Conservation (phyloP, 2,888 invertebrate genomes). For the Esperia sulphurella region DNA sequence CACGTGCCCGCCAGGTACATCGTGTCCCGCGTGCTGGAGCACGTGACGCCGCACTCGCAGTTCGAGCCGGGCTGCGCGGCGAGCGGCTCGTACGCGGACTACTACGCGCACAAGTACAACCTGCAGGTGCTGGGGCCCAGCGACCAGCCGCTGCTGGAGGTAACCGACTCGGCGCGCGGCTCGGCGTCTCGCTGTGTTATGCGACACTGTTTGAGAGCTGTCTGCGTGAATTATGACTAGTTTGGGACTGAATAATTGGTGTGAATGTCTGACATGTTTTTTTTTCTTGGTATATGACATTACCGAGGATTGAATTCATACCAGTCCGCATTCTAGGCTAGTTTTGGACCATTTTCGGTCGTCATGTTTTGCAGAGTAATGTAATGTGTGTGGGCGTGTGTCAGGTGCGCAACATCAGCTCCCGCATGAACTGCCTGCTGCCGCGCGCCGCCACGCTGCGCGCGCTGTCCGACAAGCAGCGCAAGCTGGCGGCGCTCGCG, state of each 20-base stretch:
- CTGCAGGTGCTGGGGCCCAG: conserved; percentile 79
- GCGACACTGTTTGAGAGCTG: too few species aligned
- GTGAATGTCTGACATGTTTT: too few species aligned
- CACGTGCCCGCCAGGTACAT: conserved; percentile 76
- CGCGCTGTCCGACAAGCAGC: conserved; percentile 54
- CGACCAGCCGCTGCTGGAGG: conserved; percentile 89
- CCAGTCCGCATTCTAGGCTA: too few species aligned
- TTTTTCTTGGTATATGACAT: too few species aligned
- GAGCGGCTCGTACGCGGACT: conserved; percentile 83
- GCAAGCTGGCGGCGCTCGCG: conserved; percentile 39
- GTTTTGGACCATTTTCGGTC: too few species aligned
- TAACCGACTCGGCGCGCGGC: too few species aligned
- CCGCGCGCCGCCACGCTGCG: conserved; percentile 61
- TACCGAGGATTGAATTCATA: too few species aligned
- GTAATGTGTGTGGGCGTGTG: too few species aligned
- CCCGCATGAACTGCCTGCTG: conserved; percentile 65
- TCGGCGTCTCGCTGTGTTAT: too few species aligned
- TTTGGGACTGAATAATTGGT: too few species aligned
- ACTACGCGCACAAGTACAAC: conserved; percentile 87
- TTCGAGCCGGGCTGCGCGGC: conserved; percentile 69
- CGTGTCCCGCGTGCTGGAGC: conserved; percentile 83
- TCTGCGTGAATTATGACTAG: too few species aligned
- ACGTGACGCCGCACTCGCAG: conserved; percentile 81
- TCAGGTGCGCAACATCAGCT: conserved; percentile 65
- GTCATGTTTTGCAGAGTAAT: too few species aligned